Conservation (phyloP, 2,888 invertebrate species). For the Subacronicta megacephala region DNA sequence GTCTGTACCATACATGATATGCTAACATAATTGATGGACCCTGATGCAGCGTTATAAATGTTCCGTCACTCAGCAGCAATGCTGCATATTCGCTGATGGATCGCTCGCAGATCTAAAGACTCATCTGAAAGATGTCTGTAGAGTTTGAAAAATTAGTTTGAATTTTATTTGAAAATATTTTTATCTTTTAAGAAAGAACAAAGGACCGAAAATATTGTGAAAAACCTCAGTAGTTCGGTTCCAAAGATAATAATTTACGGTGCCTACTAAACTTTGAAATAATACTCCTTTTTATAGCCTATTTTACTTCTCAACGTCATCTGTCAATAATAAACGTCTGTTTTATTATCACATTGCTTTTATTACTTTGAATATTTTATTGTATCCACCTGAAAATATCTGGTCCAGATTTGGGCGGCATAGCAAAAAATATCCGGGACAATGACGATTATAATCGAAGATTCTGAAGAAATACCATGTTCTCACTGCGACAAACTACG, state of each 20-base stretch:
- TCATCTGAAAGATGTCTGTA: not conserved
- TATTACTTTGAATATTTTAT: conserved; percentile 16
- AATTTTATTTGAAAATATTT: no score
- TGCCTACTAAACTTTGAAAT: conserved; percentile 14
- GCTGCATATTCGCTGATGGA: conserved; percentile 50
- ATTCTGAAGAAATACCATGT: conserved; percentile 68
- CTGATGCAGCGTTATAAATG: conserved; percentile 62
- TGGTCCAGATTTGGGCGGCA: conserved; percentile 1
- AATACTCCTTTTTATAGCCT: conserved; percentile 11
- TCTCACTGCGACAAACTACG: conserved; percentile 68
- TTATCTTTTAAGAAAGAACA: not conserved
- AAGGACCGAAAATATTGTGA: no score
- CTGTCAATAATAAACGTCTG: conserved; percentile 35
- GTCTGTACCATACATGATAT: conserved; percentile 32
- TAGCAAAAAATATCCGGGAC: conserved; percentile 2
- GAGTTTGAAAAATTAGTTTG: not conserved
- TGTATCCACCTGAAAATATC: conserved; percentile 12
- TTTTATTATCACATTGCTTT: conserved; percentile 18
- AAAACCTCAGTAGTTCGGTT: no score
- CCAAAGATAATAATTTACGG: conserved; percentile 16
- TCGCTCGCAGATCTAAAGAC: conserved; percentile 7
- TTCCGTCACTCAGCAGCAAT: conserved; percentile 53
- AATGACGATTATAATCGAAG: conserved; percentile 69
- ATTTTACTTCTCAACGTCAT: conserved; percentile 13
- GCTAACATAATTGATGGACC: conserved; percentile 59